Evolutionary conservation across 1,140 invertebrate genomes (phyloP).

Genomic region (Drosophila grimshawi): DNA sequence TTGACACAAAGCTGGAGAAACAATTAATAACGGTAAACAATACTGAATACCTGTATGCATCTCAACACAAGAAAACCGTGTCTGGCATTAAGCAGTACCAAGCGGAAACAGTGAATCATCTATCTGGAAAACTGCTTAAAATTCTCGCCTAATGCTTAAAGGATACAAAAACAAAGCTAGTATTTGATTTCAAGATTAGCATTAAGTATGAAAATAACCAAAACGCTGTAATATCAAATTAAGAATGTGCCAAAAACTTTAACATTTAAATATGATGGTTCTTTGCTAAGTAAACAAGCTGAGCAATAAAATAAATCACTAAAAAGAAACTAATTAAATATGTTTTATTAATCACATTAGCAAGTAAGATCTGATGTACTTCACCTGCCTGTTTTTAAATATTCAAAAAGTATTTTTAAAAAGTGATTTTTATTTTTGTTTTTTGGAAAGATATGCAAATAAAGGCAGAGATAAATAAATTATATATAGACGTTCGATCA

Average conservation of each 20-base stretch:
- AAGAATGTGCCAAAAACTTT: constrained; percentile 1
- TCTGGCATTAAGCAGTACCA: not conserved
- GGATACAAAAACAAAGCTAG: not conserved
- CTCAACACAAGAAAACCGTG: not conserved
- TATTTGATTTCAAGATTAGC: not conserved
- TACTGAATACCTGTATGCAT: constrained; percentile 2
- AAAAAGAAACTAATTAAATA: not conserved
- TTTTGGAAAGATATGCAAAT: too few relatives aligned
- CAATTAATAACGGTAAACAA: not conserved
- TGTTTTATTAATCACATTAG: not conserved
- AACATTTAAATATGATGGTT: constrained; percentile 5
- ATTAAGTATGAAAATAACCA: not conserved
- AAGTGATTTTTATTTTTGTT: too few relatives aligned
- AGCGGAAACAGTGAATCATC: constrained; percentile 58
- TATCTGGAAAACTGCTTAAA: constrained; percentile 63
- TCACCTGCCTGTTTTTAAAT: too few relatives aligned
- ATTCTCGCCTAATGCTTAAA: constrained; percentile 49
- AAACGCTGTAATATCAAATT: not conserved
- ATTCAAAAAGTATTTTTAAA: too few relatives aligned
- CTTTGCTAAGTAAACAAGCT: not conserved
- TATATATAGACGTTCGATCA: too few relatives aligned
- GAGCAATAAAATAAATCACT: constrained; percentile 2
- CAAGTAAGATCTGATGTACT: too few relatives aligned
- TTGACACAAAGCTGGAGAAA: constrained; percentile 33
- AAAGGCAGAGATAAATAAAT: too few relatives aligned